A percentile compares a stretch with the other conserved stretches of the same genome.
Conservation (phyloP, 2,797 vertebrate species). For the Manis pentadactyla region DNA sequence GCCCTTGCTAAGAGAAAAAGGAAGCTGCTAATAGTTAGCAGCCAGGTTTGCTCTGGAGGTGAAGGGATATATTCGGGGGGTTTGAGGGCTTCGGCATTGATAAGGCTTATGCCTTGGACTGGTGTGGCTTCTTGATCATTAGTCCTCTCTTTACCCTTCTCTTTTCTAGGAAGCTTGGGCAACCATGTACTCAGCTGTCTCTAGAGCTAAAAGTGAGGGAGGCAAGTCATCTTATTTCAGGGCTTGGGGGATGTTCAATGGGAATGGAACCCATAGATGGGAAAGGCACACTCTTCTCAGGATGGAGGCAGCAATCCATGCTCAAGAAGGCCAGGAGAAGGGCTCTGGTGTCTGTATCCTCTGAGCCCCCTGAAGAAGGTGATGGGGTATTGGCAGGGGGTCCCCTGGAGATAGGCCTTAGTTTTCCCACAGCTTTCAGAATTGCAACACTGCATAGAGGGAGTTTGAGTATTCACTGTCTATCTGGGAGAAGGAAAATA, state of each 20-base stretch:
- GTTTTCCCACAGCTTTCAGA: constrained; percentile 44
- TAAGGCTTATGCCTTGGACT: constrained; percentile 2
- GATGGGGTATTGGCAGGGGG: background rate
- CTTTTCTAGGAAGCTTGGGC: constrained; percentile 26
- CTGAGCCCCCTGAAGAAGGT: background rate
- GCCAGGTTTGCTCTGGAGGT: constrained; percentile 39
- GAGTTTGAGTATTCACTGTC: background rate
- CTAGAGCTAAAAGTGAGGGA: constrained; percentile 37
- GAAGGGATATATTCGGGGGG: background rate
- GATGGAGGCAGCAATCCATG: constrained; percentile 13
- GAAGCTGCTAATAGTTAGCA: constrained; percentile 21
- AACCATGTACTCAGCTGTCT: constrained; percentile 37
- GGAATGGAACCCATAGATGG: constrained; percentile 14
- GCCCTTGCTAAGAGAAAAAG: constrained; percentile 41
- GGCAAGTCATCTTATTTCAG: constrained; percentile 20
- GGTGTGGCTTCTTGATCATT: constrained; percentile 16
- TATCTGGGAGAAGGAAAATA: constrained; percentile 59
- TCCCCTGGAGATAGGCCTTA: constrained; percentile 68
- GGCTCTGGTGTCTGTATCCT: constrained; percentile 21
- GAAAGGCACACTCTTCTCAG: constrained; percentile 30
- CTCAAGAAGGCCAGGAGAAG: constrained; percentile 42
- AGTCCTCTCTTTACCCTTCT: background rate
- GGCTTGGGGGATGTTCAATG: background rate
- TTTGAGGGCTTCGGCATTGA: constrained; percentile 1
- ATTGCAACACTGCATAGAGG: constrained; percentile 25